These are phyloP conservation scores for Chironomus striatipennis DNA, from an alignment of 1,140 invertebrate species.

Conservation along the genomic window DNA sequence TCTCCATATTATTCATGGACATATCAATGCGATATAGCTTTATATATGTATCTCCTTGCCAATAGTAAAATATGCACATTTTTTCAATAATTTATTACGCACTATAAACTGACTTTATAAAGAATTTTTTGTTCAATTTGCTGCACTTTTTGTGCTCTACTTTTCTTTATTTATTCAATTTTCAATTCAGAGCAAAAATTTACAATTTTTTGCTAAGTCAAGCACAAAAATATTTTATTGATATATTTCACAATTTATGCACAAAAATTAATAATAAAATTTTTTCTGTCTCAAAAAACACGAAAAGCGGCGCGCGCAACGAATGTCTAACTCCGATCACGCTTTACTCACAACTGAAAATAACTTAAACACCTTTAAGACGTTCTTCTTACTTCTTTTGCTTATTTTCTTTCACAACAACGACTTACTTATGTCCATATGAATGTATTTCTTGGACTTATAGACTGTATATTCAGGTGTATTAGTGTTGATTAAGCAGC, in stretches of 20 bases:
- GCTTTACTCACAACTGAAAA: slow-evolving; percentile 11
- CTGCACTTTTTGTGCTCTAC: not conserved
- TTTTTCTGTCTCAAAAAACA: not conserved
- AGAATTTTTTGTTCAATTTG: not conserved
- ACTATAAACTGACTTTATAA: not conserved
- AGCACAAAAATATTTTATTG: not conserved
- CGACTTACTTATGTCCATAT: not conserved
- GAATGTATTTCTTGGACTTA: no score
- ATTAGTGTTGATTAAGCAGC: not conserved
- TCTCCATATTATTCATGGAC: not conserved
- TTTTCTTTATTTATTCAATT: not conserved
- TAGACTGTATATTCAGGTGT: not conserved
- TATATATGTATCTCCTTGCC: no score
- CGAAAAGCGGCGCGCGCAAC: not conserved
- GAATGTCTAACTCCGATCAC: slow-evolving; percentile 15
- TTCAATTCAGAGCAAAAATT: not conserved
- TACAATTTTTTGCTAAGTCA: no score
- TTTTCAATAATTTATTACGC: not conserved
- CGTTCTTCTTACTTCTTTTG: not conserved
- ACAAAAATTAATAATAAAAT: not conserved
- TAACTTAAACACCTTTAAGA: slow-evolving; percentile 17
- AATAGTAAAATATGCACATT: not conserved
- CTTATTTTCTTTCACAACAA: not conserved
- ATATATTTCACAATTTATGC: not conserved
- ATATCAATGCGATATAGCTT: no score